Percentiles rank a stretch among this genome's conserved stretches.
These are phyloP conservation scores for Temnopleurus reevesii DNA, from an alignment of 53 echinoderm and acorn worm species.

Conservation along the genomic window DNA sequence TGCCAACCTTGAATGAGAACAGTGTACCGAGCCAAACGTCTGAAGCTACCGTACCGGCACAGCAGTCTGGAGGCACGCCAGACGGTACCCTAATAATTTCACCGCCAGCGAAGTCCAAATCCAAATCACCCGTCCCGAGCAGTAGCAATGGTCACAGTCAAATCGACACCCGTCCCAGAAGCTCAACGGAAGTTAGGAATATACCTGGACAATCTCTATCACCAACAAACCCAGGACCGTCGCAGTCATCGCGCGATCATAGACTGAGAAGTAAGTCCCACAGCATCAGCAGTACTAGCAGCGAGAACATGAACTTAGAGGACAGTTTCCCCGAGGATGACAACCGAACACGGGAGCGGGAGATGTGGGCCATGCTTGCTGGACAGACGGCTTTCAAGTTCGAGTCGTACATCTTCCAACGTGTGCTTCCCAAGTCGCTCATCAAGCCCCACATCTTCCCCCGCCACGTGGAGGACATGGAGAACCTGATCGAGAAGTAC, in stretches of 20 bases:
- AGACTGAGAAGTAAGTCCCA: constrained; percentile 14
- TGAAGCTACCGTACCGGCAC: background rate
- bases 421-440: constrained; percentile 84
- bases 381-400: constrained; percentile 95
- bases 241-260: background rate
- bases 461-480: constrained; percentile 90
- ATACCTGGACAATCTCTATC: background rate
- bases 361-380: constrained; percentile 99
- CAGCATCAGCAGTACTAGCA: constrained; percentile 47
- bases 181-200: background rate
- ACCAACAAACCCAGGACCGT: constrained; percentile 2
- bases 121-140: background rate
- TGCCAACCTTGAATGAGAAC: background rate
- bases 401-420: constrained; percentile 89
- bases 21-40: background rate
- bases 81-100: background rate
- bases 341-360: constrained; percentile 84
- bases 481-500: constrained; percentile 88
- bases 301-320: background rate
- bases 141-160: constrained; percentile 27
- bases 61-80: background rate
- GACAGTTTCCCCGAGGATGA: constrained; percentile 70
- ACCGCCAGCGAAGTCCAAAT: background rate
- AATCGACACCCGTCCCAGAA: constrained; percentile 8
- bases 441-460: constrained; percentile 99